These are phyloP conservation scores for Pyrgilauda ruficollis DNA, from an alignment of 2,113 vertebrate species.

Conservation along the genomic window DNA sequence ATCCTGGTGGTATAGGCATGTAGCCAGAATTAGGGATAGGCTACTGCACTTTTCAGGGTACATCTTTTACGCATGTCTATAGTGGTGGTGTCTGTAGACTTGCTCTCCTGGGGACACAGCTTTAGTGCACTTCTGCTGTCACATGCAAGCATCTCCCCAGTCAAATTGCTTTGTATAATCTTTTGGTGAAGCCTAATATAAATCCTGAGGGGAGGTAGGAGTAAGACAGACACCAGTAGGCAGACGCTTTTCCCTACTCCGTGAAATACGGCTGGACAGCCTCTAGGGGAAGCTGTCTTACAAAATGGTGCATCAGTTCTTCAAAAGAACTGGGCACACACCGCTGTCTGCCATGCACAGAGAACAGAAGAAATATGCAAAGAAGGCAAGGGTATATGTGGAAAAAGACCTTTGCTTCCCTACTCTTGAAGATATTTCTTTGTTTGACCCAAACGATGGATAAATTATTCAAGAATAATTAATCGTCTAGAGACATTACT, in stretches of 20 bases:
- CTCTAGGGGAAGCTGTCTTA: not conserved
- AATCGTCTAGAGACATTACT: not conserved
- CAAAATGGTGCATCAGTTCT: not conserved
- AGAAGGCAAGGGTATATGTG: not conserved
- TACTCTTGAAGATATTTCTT: not conserved
- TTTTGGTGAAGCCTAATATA: not conserved
- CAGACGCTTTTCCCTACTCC: not conserved
- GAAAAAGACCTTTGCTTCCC: not conserved
- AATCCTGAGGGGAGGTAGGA: not conserved
- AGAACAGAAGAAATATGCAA: not conserved
- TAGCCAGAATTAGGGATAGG: not conserved
- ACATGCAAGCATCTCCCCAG: not conserved
- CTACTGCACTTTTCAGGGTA: not conserved
- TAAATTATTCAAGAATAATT: not conserved
- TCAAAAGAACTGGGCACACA: not conserved
- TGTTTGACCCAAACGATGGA: not conserved
- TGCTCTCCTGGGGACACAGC: not conserved
- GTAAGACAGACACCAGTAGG: not conserved
- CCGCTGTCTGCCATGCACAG: not conserved
- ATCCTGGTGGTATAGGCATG: fast-evolving
- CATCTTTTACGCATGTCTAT: fast-evolving
- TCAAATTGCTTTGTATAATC: not conserved
- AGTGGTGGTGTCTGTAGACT: not conserved
- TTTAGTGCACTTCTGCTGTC: not conserved
- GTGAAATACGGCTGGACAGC: not conserved